Base-by-base conservation (phyloP, 1,140 invertebrate genomes). In the Euborellia annulipes region DNA sequence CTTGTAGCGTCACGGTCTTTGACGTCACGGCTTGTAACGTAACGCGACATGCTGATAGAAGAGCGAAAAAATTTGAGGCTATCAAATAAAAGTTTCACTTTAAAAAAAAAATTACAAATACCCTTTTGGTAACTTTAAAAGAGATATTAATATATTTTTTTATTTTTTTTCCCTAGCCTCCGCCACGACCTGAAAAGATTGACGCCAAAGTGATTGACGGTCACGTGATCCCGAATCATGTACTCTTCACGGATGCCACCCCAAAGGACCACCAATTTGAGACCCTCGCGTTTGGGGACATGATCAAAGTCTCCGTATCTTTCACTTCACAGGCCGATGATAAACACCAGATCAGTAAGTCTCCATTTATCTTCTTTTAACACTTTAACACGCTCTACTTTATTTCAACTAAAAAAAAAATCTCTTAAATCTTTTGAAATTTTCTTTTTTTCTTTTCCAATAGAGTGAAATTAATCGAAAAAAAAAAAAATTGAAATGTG, bases 181-280 rank as follows among this genome's bases (percentile, higher is more conserved):
- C 70, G 18, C 69, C 72, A 2, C 65, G 76, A 46, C 71, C 76
- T 3, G 72, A 76, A 47, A 71, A 81, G 49, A 77, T 90, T 43
- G 85, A 90, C 60, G 71, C 65, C 9, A 80, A 85, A 61, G 85
- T 92, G 18, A 79, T 93, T 38, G 82, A 90, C 60, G 87, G 85
- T 13, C 89, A 94, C 61, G 77, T 94, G n/a, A 82, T 93, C 53
- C 83, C 83, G 0, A 75, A 80, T 54, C 73, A 82, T 55, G 85
- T 88, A 6, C 72, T 93, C 14, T 94, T 93, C 64, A 88, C 85
- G 2, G 70, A 78, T 50, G 76, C 87, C 1, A 81, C 85, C 0
- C 68, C 71, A 3, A 72, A 78, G 47, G 73, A 76, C 32, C 59
- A 70, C 20, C 73, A 79, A 43, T 85, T 77, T 53, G 73, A 79